Evolutionary conservation across 2,888 invertebrate genomes (phyloP).

Genomic region (Cephus sareptanus): DNA sequence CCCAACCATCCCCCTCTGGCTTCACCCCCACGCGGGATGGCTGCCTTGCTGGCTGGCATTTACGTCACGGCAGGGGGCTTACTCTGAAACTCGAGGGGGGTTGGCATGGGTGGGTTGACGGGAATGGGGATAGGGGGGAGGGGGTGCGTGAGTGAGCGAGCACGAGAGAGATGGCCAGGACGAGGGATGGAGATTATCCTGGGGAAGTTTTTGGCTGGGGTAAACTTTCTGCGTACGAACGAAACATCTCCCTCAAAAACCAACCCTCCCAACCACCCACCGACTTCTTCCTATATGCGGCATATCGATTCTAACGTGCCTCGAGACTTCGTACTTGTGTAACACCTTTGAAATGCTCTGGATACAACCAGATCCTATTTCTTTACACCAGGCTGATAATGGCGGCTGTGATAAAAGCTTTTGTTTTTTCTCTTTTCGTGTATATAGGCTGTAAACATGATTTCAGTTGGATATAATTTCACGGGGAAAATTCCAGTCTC

Average conservation of each 20-base stretch:
- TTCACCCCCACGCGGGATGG: slow-evolving; percentile 5
- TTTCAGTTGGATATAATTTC: not conserved
- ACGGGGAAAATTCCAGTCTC: not conserved
- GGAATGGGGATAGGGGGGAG: not conserved
- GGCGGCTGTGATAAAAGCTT: not conserved
- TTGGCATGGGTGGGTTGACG: not conserved
- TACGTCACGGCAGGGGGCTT: slow-evolving; percentile 47
- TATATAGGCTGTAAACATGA: not conserved
- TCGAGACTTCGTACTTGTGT: not conserved
- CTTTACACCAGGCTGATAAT: not conserved
- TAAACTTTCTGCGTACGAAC: slow-evolving; percentile 55
- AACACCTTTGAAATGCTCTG: not conserved
- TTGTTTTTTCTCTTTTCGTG: not conserved
- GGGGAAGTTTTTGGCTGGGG: slow-evolving; percentile 47
- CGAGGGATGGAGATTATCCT: slow-evolving; percentile 56
- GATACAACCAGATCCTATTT: not conserved
- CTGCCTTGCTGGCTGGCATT: slow-evolving; percentile 49
- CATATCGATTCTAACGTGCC: slow-evolving; percentile 35
- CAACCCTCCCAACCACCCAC: slow-evolving; percentile 38
- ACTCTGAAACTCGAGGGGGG: slow-evolving; percentile 13
- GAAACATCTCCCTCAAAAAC: slow-evolving; percentile 63
- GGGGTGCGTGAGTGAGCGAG: slow-evolving; percentile 28
- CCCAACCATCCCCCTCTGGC: slow-evolving; percentile 22
- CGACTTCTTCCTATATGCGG: slow-evolving; percentile 26
- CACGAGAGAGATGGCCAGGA: slow-evolving; percentile 30